Percentiles rank a stretch among this genome's conserved stretches.
Conservation (phyloP, 2,797 vertebrate species). For the Otolemur crassicaudatus region DNA sequence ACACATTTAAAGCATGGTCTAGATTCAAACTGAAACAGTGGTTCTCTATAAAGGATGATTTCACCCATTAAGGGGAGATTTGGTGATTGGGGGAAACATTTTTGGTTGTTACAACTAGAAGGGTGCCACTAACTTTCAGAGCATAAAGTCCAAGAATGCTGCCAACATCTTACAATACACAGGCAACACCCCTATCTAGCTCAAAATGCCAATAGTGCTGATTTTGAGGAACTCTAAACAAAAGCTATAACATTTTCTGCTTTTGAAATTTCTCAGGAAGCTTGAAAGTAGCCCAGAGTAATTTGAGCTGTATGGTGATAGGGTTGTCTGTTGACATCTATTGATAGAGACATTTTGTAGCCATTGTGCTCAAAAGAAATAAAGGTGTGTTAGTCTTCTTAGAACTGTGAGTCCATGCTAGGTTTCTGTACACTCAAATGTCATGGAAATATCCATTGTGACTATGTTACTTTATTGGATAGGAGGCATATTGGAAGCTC, state of each 20-base stretch:
- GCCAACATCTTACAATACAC: background rate
- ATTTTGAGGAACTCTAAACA: background rate
- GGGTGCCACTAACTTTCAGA: no score
- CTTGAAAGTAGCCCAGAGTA: background rate
- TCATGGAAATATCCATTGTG: background rate
- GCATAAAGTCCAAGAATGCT: background rate
- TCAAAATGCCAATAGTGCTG: background rate
- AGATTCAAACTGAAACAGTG: background rate
- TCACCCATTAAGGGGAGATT: background rate
- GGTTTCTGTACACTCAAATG: background rate
- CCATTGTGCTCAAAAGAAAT: background rate
- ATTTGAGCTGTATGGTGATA: background rate
- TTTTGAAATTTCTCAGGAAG: background rate
- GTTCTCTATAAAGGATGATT: background rate
- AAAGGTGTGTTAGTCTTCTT: background rate
- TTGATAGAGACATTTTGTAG: background rate
- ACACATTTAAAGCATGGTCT: background rate
- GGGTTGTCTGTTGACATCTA: background rate
- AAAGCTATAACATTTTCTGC: background rate
- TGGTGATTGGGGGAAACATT: background rate
- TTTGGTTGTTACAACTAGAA: background rate
- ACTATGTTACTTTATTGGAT: background rate
- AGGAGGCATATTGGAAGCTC: background rate
- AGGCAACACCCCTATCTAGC: background rate
- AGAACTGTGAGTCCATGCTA: background rate